Conservation (phyloP, 2,113 vertebrate genomes). For the Talpa occidentalis region DNA sequence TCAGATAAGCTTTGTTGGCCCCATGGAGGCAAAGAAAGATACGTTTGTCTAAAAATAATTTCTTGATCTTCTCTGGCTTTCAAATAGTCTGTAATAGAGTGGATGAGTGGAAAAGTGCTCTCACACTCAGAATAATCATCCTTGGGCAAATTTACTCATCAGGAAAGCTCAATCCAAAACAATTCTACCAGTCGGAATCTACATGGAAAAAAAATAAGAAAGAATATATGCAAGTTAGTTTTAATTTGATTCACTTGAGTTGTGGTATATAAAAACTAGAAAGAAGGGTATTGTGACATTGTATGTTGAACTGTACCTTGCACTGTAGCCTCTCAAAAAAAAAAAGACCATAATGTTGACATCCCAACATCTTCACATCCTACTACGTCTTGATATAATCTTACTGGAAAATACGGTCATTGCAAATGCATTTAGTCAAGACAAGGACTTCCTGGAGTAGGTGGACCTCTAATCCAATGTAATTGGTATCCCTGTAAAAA, state of each 20-base stretch:
- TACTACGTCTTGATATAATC: not conserved
- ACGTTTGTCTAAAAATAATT: conserved; percentile 64
- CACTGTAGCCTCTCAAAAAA: accelerated
- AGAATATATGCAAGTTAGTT: conserved; percentile 29
- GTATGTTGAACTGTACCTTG: not conserved
- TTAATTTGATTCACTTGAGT: not conserved
- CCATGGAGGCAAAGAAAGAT: conserved; percentile 32
- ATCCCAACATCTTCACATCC: not conserved
- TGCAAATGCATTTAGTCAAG: not conserved
- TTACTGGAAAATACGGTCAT: not conserved
- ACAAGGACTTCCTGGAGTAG: not conserved
- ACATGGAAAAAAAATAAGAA: conserved; percentile 32
- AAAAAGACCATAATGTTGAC: too few species aligned
- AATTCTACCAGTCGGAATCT: conserved; percentile 15
- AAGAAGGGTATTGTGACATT: not conserved
- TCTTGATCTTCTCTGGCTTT: conserved; percentile 66
- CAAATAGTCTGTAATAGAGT: conserved; percentile 33
- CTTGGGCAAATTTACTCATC: conserved; percentile 57
- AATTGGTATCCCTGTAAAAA: not conserved
- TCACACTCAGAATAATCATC: conserved; percentile 50
- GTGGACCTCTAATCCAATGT: not conserved
- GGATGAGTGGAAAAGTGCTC: conserved; percentile 41
- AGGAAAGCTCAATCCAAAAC: conserved; percentile 62
- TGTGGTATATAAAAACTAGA: not conserved
- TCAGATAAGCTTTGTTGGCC: conserved; percentile 56